phyloP scores from a whole-genome alignment of 2,113 vertebrate species.

The Pterocles burchelli region DNA sequence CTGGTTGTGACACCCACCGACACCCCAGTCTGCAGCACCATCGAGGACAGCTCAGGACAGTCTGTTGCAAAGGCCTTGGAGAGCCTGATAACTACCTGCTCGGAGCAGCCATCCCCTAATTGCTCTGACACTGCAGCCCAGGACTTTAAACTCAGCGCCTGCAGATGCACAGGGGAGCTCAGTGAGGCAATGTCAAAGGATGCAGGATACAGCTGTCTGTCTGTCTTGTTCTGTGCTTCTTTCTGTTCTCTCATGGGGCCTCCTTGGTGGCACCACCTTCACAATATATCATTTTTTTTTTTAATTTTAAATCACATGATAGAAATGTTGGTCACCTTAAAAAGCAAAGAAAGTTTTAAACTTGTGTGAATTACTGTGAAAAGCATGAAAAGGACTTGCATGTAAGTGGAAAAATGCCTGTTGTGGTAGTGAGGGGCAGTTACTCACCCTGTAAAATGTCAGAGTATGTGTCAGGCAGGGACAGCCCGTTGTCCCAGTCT shows the following conservation, averaged over 20 bases:
- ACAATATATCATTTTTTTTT: neutral
- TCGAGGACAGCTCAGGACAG: neutral
- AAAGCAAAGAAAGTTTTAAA: neutral
- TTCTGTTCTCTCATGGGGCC: neutral
- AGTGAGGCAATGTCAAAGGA: neutral
- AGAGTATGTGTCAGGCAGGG: neutral
- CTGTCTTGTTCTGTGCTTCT: neutral
- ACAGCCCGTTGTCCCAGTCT: accelerated
- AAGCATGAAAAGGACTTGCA: neutral
- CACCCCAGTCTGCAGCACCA: neutral
- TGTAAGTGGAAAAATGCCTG: neutral
- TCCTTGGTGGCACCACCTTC: neutral
- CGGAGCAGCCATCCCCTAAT: neutral
- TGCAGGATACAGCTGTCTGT: accelerated
- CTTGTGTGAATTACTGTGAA: neutral
- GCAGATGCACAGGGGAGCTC: neutral
- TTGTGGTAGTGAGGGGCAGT: neutral
- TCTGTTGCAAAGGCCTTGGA: neutral
- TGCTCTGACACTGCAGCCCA: neutral
- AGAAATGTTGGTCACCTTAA: neutral
- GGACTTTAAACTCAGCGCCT: neutral
- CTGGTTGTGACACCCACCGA: neutral
- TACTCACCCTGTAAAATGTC: neutral
- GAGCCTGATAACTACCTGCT: neutral
- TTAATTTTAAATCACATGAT: neutral